Evolutionary conservation across 2,888 invertebrate species (phyloP), one percentile per base, ranked within the genome.

Genomic region (Phorcus lineatus): DNA sequence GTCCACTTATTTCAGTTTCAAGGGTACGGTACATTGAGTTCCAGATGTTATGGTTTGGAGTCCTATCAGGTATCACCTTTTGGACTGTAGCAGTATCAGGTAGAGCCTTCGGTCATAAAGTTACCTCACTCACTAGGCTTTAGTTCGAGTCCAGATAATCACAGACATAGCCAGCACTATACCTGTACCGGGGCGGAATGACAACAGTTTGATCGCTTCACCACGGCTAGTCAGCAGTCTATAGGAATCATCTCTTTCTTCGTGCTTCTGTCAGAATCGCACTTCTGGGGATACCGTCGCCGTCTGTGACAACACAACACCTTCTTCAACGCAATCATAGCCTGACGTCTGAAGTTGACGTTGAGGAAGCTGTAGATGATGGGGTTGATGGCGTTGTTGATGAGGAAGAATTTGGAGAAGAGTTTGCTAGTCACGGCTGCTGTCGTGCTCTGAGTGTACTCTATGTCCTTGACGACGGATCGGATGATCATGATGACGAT

Each of bases 291-390:
- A 16, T 79, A 76, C 28, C 70, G 75, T 16, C n/a, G 28, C 28
- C 80, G 55, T 53, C 81, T 77, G 55, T 81, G 78, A 70, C 79
- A 83, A 55, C 85, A 85, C 70, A 82, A 80, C 9, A 85, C 22
- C 62, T 81, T 85, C 74, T 82, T 77, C 66, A 87, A 77, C 6
- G 84, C 80, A 40, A 82, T 83, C 22, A 78, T 78, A 13, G 84
- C 83, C 66, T 87, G 85, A 13, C 78, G 82, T n/a, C 86, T 79
- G 80, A 87, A 87, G 80, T 87, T 85, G 53, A 87, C 78, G 81
- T 87, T 87, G 11, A 86, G 80, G 70, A 87, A 87, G 54, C 86
- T 87, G 84, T 87, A 87, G 53, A 87, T 87, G 53, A 87, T 83
- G 16, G 86, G 86, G 77, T 87, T 87, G 81, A 85, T 87, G 47